Percentiles rank a stretch among this genome's conserved stretches.
Evolutionary conservation across 1,140 invertebrate genomes (phyloP).

Genomic region (Dendroctonus ponderosae): DNA sequence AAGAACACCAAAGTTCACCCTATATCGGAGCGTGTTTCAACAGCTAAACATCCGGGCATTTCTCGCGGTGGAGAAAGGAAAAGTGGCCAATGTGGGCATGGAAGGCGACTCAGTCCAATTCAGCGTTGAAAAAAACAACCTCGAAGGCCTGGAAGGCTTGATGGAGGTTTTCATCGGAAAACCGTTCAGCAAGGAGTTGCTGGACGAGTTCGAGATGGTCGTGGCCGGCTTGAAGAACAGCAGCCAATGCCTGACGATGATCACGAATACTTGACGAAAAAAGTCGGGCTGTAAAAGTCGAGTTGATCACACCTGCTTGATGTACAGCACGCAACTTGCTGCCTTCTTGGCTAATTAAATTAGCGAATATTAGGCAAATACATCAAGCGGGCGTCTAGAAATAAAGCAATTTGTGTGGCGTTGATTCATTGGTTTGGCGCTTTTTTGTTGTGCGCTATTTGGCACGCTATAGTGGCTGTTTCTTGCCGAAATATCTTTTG

Average conservation of each 20-base stretch:
- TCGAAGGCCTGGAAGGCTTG: constrained; percentile 4
- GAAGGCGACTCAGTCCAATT: neutral
- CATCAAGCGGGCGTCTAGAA: too few relatives aligned
- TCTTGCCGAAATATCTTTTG: too few relatives aligned
- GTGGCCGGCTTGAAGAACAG: constrained; percentile 17
- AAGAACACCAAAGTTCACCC: constrained; percentile 75
- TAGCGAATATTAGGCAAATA: too few relatives aligned
- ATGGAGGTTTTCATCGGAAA: constrained; percentile 9
- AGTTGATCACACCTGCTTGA: too few relatives aligned
- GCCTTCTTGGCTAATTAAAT: too few relatives aligned
- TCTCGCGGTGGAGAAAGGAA: constrained; percentile 19
- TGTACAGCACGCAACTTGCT: too few relatives aligned
- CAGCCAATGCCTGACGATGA: constrained; percentile 9
- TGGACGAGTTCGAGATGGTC: constrained; percentile 27
- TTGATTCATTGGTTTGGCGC: too few relatives aligned
- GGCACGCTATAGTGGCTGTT: too few relatives aligned
- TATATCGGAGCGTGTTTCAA: constrained; percentile 9
- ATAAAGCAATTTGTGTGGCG: too few relatives aligned
- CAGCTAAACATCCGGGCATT: neutral
- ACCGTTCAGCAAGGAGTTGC: constrained; percentile 19
- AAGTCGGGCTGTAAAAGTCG: neutral
- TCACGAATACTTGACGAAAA: constrained; percentile 4
- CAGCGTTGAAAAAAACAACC: constrained; percentile 5
- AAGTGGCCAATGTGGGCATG: constrained; percentile 8
- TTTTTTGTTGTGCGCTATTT: too few relatives aligned